These are phyloP conservation scores for Hyles lineata DNA, from an alignment of 2,888 invertebrate genomes.

Conservation along the genomic window DNA sequence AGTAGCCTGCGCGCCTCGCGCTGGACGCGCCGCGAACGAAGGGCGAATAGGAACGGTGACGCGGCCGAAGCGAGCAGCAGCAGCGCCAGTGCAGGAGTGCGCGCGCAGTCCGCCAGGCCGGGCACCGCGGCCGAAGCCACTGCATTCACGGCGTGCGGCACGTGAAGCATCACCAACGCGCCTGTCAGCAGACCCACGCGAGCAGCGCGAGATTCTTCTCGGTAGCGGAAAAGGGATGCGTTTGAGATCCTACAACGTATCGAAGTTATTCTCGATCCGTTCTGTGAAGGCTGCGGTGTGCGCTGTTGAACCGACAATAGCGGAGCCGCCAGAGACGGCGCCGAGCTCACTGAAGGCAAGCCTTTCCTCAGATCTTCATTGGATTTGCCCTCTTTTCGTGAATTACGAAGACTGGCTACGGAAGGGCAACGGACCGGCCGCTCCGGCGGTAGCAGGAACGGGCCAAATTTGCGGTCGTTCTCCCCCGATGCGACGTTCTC, in stretches of 20 bases:
- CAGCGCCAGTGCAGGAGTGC: slow-evolving; percentile 81
- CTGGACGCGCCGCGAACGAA: slow-evolving; percentile 88
- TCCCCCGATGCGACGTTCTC: slow-evolving; percentile 58
- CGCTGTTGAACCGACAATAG: slow-evolving; percentile 64
- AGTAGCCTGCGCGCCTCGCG: slow-evolving; percentile 74
- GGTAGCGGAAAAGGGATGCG: slow-evolving; percentile 92
- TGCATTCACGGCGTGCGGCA: slow-evolving; percentile 85
- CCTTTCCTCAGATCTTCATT: slow-evolving; percentile 71
- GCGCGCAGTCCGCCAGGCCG: slow-evolving; percentile 77
- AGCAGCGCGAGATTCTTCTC: slow-evolving; percentile 95
- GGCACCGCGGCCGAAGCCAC: slow-evolving; percentile 75
- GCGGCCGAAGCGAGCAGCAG: slow-evolving; percentile 87
- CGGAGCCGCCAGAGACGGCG: slow-evolving; percentile 79
- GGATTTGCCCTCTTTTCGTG: slow-evolving; percentile 74
- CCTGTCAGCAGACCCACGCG: slow-evolving; percentile 88
- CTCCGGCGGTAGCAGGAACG: slow-evolving; percentile 77
- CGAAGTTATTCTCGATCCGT: slow-evolving; percentile 88
- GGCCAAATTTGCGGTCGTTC: slow-evolving; percentile 71
- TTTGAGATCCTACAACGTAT: slow-evolving; percentile 92
- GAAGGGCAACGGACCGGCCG: slow-evolving; percentile 76
- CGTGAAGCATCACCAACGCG: slow-evolving; percentile 90
- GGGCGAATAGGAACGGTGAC: slow-evolving; percentile 91
- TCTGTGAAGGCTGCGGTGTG: slow-evolving; percentile 75
- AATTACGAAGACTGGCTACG: slow-evolving; percentile 73
- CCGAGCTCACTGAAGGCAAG: slow-evolving; percentile 80